Evolutionary conservation across 2,888 invertebrate genomes (phyloP), one percentile per base, ranked within the genome.

Genomic region (Hylaea fasciaria): DNA sequence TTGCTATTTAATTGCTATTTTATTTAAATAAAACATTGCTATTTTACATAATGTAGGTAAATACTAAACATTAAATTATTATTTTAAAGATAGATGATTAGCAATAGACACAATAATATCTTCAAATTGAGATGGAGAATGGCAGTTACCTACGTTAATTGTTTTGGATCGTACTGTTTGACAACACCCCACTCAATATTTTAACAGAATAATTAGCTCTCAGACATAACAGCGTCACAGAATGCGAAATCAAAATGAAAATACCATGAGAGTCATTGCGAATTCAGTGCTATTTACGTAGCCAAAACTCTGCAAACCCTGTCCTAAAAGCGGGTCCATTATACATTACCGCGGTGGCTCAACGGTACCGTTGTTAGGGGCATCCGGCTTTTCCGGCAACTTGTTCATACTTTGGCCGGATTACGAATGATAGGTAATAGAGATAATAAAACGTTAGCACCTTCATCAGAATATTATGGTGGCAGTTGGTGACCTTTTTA

Each of bases 271-370:
- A 32, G 32, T 52, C 56, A 61, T 61, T 56, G 56, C 10, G 47
- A 56, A 56, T 61, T 61, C 61, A 52, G 44, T 52, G 52, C 61
- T 62, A 62, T 62, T 62, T 62, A 56, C 39, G 61, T 48, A 44
- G 56, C 52, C n/a, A 50, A 45, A 62, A 62, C 56, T 55, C 50
- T 54, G 57, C 0, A 49, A 62, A 66, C 57, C 62, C 64, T 44
- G 43, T 62, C 55, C 47, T 55, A 59, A 65, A 66, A 58, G 54
- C 55, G 22, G 40, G 16, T 52, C 47, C 58, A 63, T 65, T 63
- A 64, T 63, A 57, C 50, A 46, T 68, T 66, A 69, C 62, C 47
- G 52, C 51, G 51, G 57, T 52, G 52, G 56, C 40, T 62, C 39
- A 5, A 16, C 14, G 22, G 11, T 50, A 54, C 54, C 16, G 46